A percentile compares a stretch with the other conserved stretches of the same genome.
Conservation (phyloP, 2,113 vertebrate species). For the rabbit (Oryctolagus cuniculus) region mOryCun1.1 NC_091434.1:77548001-77548500, state of each 20-base stretch:
- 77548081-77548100: neutral
- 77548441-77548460: neutral
- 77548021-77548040: neutral
- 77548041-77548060: neutral
- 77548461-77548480: neutral
- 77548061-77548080: neutral
- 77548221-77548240: neutral
- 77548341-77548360: neutral
- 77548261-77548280: neutral
- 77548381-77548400: neutral
- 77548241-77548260: neutral
- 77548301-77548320: neutral
- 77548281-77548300: neutral
- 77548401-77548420: neutral
- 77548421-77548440: neutral
- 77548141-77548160: slow-evolving; percentile 19
- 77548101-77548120: neutral
- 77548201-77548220: neutral
- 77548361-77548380: neutral
- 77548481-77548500: neutral
- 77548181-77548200: neutral
- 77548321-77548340: neutral
- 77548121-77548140: slow-evolving; percentile 1
- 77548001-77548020: neutral
- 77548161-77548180: neutral